Percentiles rank a stretch among this genome's conserved stretches.
phyloP scores from a whole-genome alignment of 1,140 invertebrate species.

The Fopius arisanus region DNA sequence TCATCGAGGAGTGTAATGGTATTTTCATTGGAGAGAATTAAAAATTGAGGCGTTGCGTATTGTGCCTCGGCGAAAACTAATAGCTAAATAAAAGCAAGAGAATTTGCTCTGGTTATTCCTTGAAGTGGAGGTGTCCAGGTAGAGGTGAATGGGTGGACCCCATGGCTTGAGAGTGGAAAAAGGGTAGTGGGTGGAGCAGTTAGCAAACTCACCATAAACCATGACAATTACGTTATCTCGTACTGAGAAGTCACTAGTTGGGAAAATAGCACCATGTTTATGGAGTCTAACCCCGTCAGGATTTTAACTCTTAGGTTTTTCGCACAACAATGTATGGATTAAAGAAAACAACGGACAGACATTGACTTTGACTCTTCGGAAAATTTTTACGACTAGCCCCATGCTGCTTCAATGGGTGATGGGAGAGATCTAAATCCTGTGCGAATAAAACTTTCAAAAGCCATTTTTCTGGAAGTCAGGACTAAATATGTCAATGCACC shows the following conservation, averaged over 20 bases:
- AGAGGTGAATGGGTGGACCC: too few species aligned
- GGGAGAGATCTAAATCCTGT: neutral
- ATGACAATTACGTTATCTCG: neutral
- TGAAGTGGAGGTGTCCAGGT: neutral
- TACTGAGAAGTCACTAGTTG: neutral
- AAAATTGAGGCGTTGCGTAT: too few species aligned
- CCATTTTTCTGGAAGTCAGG: neutral
- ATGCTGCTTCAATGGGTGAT: neutral
- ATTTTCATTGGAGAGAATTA: too few species aligned
- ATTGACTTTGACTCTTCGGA: neutral
- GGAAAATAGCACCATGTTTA: neutral
- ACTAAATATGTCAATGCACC: neutral
- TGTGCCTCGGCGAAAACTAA: neutral
- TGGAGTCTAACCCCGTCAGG: neutral
- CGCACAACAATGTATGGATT: neutral
- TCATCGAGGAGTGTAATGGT: too few species aligned
- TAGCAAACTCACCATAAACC: neutral
- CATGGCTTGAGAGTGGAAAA: neutral
- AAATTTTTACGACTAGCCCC: neutral
- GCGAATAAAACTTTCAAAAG: neutral
- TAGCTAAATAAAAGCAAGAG: neutral
- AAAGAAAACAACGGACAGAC: neutral
- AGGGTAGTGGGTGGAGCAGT: neutral
- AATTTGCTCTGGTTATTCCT: neutral
- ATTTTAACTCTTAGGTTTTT: neutral